Evolutionary conservation across 2,888 invertebrate genomes (phyloP), one percentile per base, ranked within the genome.

Genomic region (Xylocampa areola): DNA sequence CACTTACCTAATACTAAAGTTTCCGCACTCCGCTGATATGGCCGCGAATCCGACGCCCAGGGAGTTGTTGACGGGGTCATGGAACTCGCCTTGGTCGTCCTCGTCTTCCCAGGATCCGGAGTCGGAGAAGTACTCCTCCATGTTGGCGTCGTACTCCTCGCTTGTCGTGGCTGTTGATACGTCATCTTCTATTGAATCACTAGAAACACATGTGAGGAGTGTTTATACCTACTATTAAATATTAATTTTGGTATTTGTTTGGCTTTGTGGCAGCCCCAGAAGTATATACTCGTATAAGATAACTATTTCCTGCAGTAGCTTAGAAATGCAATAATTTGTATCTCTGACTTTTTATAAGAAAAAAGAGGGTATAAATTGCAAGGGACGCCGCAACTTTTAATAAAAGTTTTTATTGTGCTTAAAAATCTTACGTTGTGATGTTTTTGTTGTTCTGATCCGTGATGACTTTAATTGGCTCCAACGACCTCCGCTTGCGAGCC

Each of bases 1-100:
- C n/a, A 29, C 35, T n/a, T 57, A 91, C 93, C 82, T 90, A n/a
- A 85, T 75, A 51, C 87, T 89, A 37, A 93, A 87, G 62, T 88
- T 90, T 2, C 88, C 89, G 55, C 93, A 93, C 43, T 90, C 82
- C 4, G 86, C 83, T 0, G 84, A 80, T 39, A 85, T 67, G 1
- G 82, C 64, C 4, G 80, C 79, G 8, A 80, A 80, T 16, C 81
- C 81, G 0, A 29, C 33, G 2, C 71, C 64, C 6, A 81, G 64
- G 0, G 83, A 84, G 30, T 76, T 81, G 51, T 90, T 87, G 30
- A 90, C 84, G 0, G 85, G 82, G 0, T 86, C 90, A 52, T 92
- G 90, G 76, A 92, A 92, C 74, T 82, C 82, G 0, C 85, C 90
- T 53, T 82, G 80, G 51, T 89, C 88, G 2, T 76, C 61, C 1